Base-by-base conservation (phyloP, 2,113 vertebrate genomes). In the Podiceps cristatus region DNA sequence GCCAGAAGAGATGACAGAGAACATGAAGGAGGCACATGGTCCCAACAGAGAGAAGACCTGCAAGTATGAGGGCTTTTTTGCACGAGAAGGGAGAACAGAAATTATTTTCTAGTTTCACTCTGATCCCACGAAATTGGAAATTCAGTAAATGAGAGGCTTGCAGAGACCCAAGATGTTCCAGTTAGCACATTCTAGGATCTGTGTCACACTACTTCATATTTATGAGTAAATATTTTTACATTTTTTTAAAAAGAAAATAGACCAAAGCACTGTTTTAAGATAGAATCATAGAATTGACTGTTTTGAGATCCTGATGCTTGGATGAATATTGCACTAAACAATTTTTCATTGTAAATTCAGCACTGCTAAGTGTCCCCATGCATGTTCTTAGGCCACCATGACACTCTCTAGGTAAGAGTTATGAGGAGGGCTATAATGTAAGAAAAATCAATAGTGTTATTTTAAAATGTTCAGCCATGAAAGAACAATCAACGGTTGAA, bases 361-460 rank as follows among this genome's bases (percentile, higher is more conserved):
- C 49, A 68, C 7, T 33, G 16, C 13, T n/a, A 80, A 62, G 31
- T 28, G 33, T 56, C 25, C 24, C 45, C 7, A 31, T 9, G 37
- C 29, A 1, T 50, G 15, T 83, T 84, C 68, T 74, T 58, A 78
- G 88, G n/a, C 64, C 76, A 88, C 60, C 66, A 40, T 45, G 55
- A 77, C 56, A 55, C 35, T 50, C 44, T 76, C 11, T 92, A 60
- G 76, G 89, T 78, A 91, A 35, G 76, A 95, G 31, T 95, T 95
- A 81, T 35, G 72, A 86, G 55, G 35, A 86, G 15, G 24, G 14
- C 24, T 91, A 72, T 84, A 91, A 91, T 64, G 44, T 77, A 82
- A 94, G 60, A 89, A 96, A 96, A 96, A 97, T 96, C 92, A 92
- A 91, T 95, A 90, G n/a, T 68, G 44, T 95, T 94, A 91, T 92